Evolutionary conservation across 2,888 invertebrate genomes (phyloP).

Genomic region (Micoletzkya japonica): DNA sequence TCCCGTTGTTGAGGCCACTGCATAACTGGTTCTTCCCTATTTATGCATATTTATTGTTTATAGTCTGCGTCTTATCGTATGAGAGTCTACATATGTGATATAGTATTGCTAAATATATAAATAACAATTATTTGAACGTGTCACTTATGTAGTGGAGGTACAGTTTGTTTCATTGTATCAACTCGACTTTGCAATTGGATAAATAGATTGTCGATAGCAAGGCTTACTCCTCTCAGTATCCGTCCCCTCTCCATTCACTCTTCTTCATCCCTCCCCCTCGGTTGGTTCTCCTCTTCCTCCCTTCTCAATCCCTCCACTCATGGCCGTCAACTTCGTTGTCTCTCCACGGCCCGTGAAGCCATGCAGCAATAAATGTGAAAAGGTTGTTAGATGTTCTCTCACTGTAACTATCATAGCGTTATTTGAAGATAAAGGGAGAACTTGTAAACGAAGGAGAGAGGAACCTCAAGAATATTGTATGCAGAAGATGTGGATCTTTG

Average conservation of each 20-base stretch:
- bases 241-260: not conserved
- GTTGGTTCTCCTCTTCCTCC: not conserved
- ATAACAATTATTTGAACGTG: not conserved
- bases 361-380: conserved; percentile 26
- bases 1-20: conserved; percentile 4
- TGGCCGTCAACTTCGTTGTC: conserved; percentile 5
- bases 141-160: too few relatives aligned
- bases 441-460: conserved; percentile 44
- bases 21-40: not conserved
- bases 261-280: not conserved
- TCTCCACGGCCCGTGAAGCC: conserved; percentile 12
- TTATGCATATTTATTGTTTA: not conserved
- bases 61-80: conserved; percentile 13
- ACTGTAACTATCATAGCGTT: not conserved
- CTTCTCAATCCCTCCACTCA: not conserved
- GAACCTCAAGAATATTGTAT: conserved; percentile 49
- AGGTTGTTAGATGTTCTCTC: not conserved
- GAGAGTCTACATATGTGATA: not conserved
- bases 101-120: not conserved
- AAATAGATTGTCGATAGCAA: too few relatives aligned
- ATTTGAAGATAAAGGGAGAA: conserved; percentile 33
- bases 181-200: too few relatives aligned
- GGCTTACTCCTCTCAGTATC: not conserved
- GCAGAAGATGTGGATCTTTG: conserved; percentile 49
- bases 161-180: conserved; percentile 1